A percentile compares a stretch with the other conserved stretches of the same genome.
phyloP scores from a whole-genome alignment of 2,888 invertebrate genomes.

The Eulithis testata region DNA sequence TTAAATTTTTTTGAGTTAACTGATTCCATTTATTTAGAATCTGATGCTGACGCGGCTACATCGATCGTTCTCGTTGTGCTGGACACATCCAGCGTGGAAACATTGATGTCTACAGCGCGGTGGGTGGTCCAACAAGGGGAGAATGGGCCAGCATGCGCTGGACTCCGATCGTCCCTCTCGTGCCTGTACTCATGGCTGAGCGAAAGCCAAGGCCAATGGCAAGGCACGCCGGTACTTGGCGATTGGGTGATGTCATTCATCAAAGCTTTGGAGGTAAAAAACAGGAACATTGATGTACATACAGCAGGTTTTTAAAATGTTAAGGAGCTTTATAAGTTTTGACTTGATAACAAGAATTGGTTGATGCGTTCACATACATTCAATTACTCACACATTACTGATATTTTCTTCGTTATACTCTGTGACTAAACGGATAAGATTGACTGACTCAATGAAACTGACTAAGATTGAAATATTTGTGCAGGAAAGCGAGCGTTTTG shows the following conservation, averaged over 20 bases:
- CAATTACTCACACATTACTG: too few species aligned
- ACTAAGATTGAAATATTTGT: background rate
- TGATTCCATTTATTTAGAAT: conserved; percentile 51
- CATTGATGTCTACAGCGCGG: conserved; percentile 61
- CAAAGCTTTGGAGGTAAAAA: conserved; percentile 83
- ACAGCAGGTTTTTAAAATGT: too few species aligned
- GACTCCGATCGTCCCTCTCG: conserved; percentile 85
- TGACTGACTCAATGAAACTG: too few species aligned
- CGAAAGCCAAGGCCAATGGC: conserved; percentile 86
- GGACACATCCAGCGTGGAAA: conserved; percentile 67
- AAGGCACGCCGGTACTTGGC: conserved; percentile 86
- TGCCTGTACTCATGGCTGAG: conserved; percentile 89
- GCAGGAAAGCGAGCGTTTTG: conserved; percentile 80
- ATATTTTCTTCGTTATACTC: background rate
- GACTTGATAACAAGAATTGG: background rate
- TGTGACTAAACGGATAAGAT: background rate
- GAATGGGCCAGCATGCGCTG: conserved; percentile 73
- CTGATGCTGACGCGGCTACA: conserved; percentile 83
- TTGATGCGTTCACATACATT: too few species aligned
- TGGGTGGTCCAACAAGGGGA: conserved; percentile 73
- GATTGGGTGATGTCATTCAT: conserved; percentile 88
- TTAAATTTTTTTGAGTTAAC: too few species aligned
- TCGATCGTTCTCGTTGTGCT: conserved; percentile 86
- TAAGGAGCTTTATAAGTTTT: too few species aligned
- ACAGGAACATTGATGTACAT: too few species aligned